Conservation (phyloP, 2,888 invertebrate genomes). For the Hermaeophaga mercurialis region DNA sequence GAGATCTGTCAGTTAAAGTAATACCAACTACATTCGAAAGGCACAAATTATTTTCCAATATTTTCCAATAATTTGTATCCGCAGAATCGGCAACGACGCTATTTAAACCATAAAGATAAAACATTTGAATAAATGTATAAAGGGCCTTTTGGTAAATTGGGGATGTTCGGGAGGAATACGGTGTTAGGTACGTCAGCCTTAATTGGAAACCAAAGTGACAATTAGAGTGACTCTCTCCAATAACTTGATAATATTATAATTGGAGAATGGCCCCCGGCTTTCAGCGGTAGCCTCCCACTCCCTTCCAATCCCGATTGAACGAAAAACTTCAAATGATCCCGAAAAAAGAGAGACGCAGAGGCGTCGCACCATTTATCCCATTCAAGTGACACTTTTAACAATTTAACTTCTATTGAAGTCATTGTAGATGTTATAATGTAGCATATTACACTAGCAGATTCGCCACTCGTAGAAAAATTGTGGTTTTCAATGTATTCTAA, state of each 20-base stretch:
- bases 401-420: too few relatives aligned
- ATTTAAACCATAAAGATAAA: constrained; percentile 32
- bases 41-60: too few relatives aligned
- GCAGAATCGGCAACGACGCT: constrained; percentile 25
- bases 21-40: too few relatives aligned
- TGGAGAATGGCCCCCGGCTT: constrained; percentile 52
- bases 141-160: constrained; percentile 39
- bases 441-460: too few relatives aligned
- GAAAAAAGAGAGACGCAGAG: constrained; percentile 11
- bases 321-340: constrained; percentile 11
- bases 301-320: constrained; percentile 3
- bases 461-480: too few relatives aligned
- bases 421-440: too few relatives aligned
- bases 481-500: too few relatives aligned
- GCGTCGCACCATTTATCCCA: neutral
- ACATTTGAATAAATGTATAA: constrained; percentile 37
- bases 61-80: too few relatives aligned
- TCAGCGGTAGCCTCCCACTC: constrained; percentile 40
- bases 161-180: constrained; percentile 42
- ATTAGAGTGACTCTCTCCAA: constrained; percentile 51
- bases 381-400: too few relatives aligned
- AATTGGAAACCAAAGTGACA: constrained; percentile 58
- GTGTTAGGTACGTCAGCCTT: constrained; percentile 49
- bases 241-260: constrained; percentile 56
- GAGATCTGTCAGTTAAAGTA: too few relatives aligned